phyloP scores from a whole-genome alignment of 2,797 vertebrate genomes.

The Acanthurus tractus region DNA sequence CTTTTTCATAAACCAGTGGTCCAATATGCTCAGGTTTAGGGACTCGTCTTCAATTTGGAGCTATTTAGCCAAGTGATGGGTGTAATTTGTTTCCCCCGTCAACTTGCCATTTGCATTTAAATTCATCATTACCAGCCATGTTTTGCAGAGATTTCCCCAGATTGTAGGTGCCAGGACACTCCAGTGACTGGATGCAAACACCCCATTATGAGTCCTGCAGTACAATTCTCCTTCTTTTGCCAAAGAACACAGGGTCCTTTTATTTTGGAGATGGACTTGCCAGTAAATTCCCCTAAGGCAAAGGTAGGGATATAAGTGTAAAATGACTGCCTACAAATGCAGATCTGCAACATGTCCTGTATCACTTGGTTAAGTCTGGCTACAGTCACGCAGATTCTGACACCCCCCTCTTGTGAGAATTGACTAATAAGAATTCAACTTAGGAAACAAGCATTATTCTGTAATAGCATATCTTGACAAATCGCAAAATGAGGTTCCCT shows the following conservation, averaged over 20 bases:
- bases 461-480: background rate
- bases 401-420: background rate
- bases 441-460: background rate
- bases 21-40: conserved; percentile 69
- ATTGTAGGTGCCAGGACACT: conserved; percentile 69
- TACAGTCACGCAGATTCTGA: background rate
- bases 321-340: conserved; percentile 10
- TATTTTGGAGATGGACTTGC: background rate
- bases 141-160: conserved; percentile 78
- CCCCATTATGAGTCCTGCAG: conserved; percentile 40
- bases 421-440: conserved; percentile 15
- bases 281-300: conserved; percentile 5
- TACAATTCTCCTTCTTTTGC: conserved; percentile 44
- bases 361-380: background rate
- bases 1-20: conserved; percentile 57
- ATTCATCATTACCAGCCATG: conserved; percentile 78
- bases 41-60: conserved; percentile 74
- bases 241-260: conserved; percentile 23
- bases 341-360: conserved; percentile 7
- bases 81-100: conserved; percentile 78
- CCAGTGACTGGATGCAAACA: conserved; percentile 44
- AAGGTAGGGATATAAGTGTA: conserved; percentile 9
- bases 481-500: conserved; percentile 3
- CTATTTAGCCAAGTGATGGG: conserved; percentile 79
- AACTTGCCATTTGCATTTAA: conserved; percentile 80